These are phyloP conservation scores for Gymnocypris eckloni DNA, from an alignment of 2,797 vertebrate species.

Conservation along the genomic window DNA sequence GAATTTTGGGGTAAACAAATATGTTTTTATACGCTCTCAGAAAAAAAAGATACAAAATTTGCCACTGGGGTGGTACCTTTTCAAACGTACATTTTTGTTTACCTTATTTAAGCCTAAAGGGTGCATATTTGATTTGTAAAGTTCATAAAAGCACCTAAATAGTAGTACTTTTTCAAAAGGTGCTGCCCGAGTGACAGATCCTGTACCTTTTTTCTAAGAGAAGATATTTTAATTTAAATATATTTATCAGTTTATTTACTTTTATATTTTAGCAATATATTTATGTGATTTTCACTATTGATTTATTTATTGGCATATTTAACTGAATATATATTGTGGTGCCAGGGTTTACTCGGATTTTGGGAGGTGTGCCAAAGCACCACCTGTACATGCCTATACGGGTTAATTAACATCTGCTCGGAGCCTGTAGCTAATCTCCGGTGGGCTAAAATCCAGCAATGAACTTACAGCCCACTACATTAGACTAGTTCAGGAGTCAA, in stretches of 20 bases:
- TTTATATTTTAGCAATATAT: not conserved
- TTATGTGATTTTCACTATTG: not conserved
- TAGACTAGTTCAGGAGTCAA: not conserved
- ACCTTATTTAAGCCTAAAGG: not conserved
- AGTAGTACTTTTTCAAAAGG: not conserved
- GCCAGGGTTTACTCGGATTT: not conserved
- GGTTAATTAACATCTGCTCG: slow-evolving; percentile 21
- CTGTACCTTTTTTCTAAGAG: too few species aligned
- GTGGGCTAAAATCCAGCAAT: not conserved
- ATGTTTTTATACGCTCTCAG: not conserved
- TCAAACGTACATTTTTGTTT: not conserved
- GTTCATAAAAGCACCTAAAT: not conserved
- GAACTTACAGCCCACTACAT: not conserved
- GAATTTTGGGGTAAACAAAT: not conserved
- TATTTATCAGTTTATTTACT: not conserved
- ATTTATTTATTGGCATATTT: too few species aligned
- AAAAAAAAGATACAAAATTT: not conserved
- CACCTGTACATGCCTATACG: not conserved
- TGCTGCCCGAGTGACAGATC: too few species aligned
- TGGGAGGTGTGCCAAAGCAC: not conserved
- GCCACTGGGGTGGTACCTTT: not conserved
- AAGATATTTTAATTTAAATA: not conserved
- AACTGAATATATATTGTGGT: not conserved
- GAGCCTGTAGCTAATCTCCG: slow-evolving; percentile 27
- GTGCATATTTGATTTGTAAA: not conserved